Evolutionary conservation across 2,113 vertebrate species (phyloP), one percentile per base, ranked within the genome.

Genomic region (Anhinga anhinga): DNA sequence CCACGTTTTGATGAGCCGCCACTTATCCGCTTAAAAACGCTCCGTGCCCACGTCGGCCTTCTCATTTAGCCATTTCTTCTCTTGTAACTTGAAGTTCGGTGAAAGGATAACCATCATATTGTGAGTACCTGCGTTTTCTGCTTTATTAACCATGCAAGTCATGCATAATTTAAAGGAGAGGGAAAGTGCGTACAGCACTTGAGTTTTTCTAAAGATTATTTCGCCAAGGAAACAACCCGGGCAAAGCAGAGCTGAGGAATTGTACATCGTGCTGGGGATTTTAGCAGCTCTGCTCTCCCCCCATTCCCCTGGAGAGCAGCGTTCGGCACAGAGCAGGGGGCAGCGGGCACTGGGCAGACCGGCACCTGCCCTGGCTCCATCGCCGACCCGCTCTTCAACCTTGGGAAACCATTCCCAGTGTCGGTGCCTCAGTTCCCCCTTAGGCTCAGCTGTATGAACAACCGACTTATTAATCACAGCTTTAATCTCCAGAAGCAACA

Each of bases 11-110:
- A 80, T 50, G n/a, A 71, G 59, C 69, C 4, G 16, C 15, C 2
- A 3, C 32, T 70, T 25, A 30, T 67, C 78, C 16, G 36, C 55
- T 25, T 26, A 7, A 45, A 76, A 86, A 11, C 9, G 2, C 77
- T 11, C 56, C 3, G 0, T 65, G 86, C 30, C 77, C 85, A 22
- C 4, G 0, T 25, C 3, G 1, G 52, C 52, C 63, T 74, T 14
- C 44, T 66, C 50, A 1, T 49, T 21, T 40, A 70, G 66, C 26
- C 9, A 0, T 3, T 36, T 30, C 20, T 70, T 34, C 6, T 44
- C 62, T 23, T 11, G 73, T 10, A 69, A 32, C 12, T 8, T 6
- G 20, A 14, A 30, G 17, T 3, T 53, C 6, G 13, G 65, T 32
- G 62, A 53, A 47, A 92, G 82, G 82, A 69, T 34, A 66, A 13